Base-by-base conservation (phyloP, 2,888 invertebrate species). In the Sclerodermus sp. region DNA sequence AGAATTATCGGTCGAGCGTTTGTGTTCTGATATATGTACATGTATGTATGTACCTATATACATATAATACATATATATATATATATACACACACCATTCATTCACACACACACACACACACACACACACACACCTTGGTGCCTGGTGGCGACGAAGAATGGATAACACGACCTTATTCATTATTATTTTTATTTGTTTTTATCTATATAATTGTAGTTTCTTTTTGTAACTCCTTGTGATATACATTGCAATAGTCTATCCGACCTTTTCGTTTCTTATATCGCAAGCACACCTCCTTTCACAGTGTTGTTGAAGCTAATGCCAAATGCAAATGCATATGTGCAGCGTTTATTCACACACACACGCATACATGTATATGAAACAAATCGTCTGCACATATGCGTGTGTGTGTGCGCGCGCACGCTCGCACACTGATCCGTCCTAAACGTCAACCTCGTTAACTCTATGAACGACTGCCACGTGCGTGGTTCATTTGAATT, bases 221-320 rank as follows among this genome's bases (percentile, higher is more conserved):
- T 73, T n/a, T n/a, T 76, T 76, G 76, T 77, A 76, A 77, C 73
- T 74, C 69, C 75, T 75, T 77, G 76, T 77, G 76, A 76, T 77
- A 74, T 75, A 76, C 71, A 76, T 74, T 76, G 76, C 76, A 77
- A 77, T 76, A 77, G 76, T 76, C 73, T 74, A 73, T 66, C 67
- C 67, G 68, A 74, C 64, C 68, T 67, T n/a, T 71, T 66, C 68
- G 69, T 73, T 70, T 74, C 69, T 73, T 76, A 70, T 74, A 73
- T 71, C 70, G 66, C n/a, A 70, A 67, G 69, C 4, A 66, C 72
- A 71, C 68, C 67, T 67, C 68, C 68, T 69, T 73, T 23, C 4
- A 23, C 3, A n/a, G n/a, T n/a, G n/a, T n/a, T n/a, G n/a, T n/a
- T n/a, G n/a, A n/a, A n/a, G n/a, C n/a, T n/a, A n/a, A n/a, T n/a